Evolutionary conservation across 2,797 vertebrate genomes (phyloP), one percentile per base, ranked within the genome.

Genomic region (Phalloptychus januarius): DNA sequence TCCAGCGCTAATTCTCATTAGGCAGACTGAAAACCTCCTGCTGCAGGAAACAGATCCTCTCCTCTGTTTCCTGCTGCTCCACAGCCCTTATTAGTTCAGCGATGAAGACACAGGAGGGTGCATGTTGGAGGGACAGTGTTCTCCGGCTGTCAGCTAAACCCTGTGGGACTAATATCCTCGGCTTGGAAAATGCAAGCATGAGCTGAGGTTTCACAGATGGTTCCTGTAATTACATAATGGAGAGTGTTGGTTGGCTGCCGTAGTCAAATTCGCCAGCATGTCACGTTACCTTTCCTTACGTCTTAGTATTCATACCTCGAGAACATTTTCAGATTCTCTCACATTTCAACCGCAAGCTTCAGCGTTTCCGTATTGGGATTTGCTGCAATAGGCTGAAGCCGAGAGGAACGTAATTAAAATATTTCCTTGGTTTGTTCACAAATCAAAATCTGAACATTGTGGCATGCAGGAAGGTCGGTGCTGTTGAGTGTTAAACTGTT

Each of bases 21-120:
- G 86, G 81, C 7, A 83, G 91, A 92, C 88, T 91, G 87, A 92
- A 90, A 82, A 83, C 86, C 79, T 90, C 89, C 89, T 89, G 88
- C 88, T 71, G 77, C 91, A 92, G 88, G 92, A 93, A 92, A 83
- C 85, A 77, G 78, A 80, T 85, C 58, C 33, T 13, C 28, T 86
- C 61, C 76, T 88, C 83, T 85, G 82, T 78, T 92, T 91, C 87
- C 90, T 81, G 73, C 50, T 67, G 70, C 79, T 87, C 75, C 79
- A n/a, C 31, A 76, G 79, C 56, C 72, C 71, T 90, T 89, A 91
- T 92, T 89, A 87, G 88, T 86, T 91, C 88, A 89, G 72, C 77
- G 71, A 81, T 4, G 18, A 83, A 79, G 56, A 79, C 87, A 45
- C 58, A 48, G 74, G 81, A 36, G 79, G 48, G 70, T 46, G 54